These are phyloP conservation scores for Eupithecia subfuscata DNA, from an alignment of 2,888 invertebrate species.

Conservation along the genomic window DNA sequence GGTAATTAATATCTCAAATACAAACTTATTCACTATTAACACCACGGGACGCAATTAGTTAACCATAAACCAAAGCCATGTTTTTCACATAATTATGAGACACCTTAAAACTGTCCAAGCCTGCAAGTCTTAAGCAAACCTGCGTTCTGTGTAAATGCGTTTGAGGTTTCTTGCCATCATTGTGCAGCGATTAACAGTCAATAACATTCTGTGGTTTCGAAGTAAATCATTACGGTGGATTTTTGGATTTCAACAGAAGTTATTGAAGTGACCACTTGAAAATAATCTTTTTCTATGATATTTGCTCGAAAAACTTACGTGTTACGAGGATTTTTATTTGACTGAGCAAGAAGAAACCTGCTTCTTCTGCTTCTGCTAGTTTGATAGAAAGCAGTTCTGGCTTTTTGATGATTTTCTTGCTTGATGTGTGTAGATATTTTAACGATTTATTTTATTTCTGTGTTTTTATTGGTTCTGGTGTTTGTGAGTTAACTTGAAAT, in stretches of 20 bases:
- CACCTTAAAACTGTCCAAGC: not conserved
- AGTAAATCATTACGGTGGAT: conserved; percentile 29
- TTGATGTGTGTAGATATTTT: no score
- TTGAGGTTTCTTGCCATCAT: conserved; percentile 46
- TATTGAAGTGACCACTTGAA: conserved; percentile 9
- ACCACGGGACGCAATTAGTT: not conserved
- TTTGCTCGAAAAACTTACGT: not conserved
- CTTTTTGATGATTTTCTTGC: not conserved
- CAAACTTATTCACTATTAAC: no score
- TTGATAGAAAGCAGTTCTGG: not conserved
- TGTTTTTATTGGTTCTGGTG: no score
- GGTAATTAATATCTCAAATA: no score
- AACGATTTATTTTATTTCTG: no score
- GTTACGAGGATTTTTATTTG: not conserved
- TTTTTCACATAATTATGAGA: not conserved
- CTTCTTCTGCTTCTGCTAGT: not conserved
- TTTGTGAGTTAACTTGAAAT: no score
- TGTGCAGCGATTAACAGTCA: conserved; percentile 45
- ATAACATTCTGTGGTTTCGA: conserved; percentile 39
- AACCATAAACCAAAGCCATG: not conserved
- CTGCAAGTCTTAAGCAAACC: not conserved
- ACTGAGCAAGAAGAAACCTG: not conserved
- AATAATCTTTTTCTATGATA: conserved; percentile 1
- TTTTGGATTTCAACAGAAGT: conserved; percentile 23
- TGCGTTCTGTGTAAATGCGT: conserved; percentile 14